These are phyloP conservation scores for Geophilus truncorum DNA, from an alignment of 2,888 invertebrate species.

Conservation along the genomic window DNA sequence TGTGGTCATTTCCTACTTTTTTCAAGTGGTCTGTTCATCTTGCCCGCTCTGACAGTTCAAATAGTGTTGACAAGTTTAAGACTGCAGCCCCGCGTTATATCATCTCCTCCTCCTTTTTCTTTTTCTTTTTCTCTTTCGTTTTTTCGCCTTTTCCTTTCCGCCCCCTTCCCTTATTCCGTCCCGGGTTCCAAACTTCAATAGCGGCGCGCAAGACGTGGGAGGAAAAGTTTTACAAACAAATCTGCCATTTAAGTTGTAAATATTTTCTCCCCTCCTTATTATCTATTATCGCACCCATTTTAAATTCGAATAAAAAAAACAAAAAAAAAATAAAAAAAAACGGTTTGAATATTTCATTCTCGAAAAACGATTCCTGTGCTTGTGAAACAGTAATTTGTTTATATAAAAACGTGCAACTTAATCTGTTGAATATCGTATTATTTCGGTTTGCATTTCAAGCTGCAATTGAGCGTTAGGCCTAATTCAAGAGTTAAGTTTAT, in stretches of 20 bases:
- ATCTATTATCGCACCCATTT: too few species aligned
- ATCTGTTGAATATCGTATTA: not conserved
- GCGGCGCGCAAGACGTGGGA: not conserved
- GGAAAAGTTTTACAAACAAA: not conserved
- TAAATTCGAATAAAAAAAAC: too few species aligned
- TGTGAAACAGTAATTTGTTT: not conserved
- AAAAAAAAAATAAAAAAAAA: not conserved
- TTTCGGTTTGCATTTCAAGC: not conserved
- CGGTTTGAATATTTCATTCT: not conserved
- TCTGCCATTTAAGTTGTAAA: not conserved
- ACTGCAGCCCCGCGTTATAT: not conserved
- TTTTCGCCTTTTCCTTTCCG: slow-evolving; percentile 15
- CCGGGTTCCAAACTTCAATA: not conserved
- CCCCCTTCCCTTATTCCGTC: not conserved
- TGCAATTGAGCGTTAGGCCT: not conserved
- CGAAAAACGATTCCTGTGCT: not conserved
- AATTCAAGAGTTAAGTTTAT: not conserved
- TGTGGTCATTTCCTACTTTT: not conserved
- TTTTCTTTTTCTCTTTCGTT: too few species aligned
- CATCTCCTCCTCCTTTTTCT: not conserved
- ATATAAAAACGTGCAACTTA: not conserved
- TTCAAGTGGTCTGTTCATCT: slow-evolving; percentile 11
- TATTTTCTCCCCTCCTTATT: too few species aligned
- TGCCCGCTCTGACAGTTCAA: not conserved
- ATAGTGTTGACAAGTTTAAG: slow-evolving; percentile 17